Evolutionary conservation across 2,797 vertebrate genomes (phyloP).

Genomic region (Eurystomus glaucurus): DNA sequence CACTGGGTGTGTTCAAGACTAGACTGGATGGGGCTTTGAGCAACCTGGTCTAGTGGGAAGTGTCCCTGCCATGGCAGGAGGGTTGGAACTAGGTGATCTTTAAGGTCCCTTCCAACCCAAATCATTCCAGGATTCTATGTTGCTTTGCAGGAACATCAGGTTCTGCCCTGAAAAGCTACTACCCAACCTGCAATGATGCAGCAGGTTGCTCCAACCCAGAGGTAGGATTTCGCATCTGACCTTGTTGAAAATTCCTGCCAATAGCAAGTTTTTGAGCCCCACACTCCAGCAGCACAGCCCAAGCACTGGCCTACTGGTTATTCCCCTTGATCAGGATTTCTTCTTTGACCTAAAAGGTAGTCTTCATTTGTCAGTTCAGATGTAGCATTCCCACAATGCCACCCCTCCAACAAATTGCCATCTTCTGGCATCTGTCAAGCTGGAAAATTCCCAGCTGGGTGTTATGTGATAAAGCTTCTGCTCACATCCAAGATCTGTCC

Average conservation of each 20-base stretch:
- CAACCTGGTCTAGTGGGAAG: too few species aligned
- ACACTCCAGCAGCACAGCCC: neutral
- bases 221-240: neutral
- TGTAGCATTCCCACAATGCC: neutral
- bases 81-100: too few species aligned
- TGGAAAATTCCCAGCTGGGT: conserved; percentile 17
- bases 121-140: too few species aligned
- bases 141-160: neutral
- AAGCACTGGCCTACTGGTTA: rapidly evolving
- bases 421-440: neutral
- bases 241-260: neutral
- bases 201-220: neutral
- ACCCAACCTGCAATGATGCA: neutral
- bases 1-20: too few species aligned
- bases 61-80: too few species aligned
- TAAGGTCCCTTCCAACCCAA: too few species aligned
- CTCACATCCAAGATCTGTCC: neutral
- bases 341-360: neutral
- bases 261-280: neutral
- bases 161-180: neutral
- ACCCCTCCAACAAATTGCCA: neutral
- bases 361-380: neutral
- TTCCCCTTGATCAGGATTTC: neutral
- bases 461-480: neutral
- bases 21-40: too few species aligned